Conservation (phyloP, 2,888 invertebrate species). For the Hymenopus coronatus region DNA sequence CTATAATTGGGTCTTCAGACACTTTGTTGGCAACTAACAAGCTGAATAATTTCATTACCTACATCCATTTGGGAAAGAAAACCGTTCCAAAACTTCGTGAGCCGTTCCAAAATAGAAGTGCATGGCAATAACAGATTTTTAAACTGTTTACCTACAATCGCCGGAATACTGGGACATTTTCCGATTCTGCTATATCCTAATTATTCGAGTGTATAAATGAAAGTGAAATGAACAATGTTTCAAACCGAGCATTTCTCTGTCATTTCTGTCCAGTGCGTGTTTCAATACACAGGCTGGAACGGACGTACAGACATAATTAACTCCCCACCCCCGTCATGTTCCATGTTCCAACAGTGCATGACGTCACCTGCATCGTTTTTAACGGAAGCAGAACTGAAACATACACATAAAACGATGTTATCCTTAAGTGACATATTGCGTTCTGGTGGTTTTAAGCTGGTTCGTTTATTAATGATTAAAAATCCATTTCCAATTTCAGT, state of each 20-base stretch:
- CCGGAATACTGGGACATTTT: not conserved
- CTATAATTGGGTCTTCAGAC: too few relatives aligned
- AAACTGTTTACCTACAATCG: not conserved
- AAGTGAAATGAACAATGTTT: not conserved
- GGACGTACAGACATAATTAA: not conserved
- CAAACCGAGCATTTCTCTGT: not conserved
- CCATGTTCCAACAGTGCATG: not conserved
- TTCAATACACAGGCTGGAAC: not conserved
- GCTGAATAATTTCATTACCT: too few relatives aligned
- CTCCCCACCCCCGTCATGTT: not conserved
- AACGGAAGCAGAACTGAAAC: not conserved
- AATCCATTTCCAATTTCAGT: too few relatives aligned
- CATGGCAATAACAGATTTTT: not conserved
- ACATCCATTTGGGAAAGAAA: not conserved
- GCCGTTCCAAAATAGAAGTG: not conserved
- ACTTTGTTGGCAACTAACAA: too few relatives aligned
- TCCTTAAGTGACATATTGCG: not conserved
- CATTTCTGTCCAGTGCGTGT: not conserved
- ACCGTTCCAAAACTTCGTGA: not conserved
- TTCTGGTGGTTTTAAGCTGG: not conserved
- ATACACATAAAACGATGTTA: not conserved
- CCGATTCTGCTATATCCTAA: not conserved
- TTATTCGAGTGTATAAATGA: not conserved
- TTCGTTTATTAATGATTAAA: too few relatives aligned
- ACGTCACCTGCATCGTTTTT: not conserved